Percentiles rank a stretch among this genome's conserved stretches.
Evolutionary conservation across 2,888 invertebrate species (phyloP).

Genomic region (Dynastes grantii): DNA sequence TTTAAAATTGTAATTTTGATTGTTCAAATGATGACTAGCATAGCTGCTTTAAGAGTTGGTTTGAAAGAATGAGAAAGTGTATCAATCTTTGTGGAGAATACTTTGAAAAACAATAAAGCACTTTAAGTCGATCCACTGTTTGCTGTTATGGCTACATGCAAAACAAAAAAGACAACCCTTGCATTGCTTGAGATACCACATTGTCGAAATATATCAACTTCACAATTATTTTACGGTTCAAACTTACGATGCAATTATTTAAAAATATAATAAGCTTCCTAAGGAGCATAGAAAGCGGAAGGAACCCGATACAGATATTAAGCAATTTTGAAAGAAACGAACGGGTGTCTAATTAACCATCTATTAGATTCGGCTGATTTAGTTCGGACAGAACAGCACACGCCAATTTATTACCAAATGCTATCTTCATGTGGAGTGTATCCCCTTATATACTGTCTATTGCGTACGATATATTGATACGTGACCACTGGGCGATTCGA

Average conservation of each 20-base stretch:
- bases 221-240: not conserved
- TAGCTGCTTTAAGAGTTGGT: too few relatives aligned
- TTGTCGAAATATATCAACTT: too few relatives aligned
- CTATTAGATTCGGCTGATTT: not conserved
- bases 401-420: slow-evolving; percentile 27
- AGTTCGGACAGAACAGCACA: not conserved
- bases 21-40: too few relatives aligned
- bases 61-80: too few relatives aligned
- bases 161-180: too few relatives aligned
- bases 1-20: too few relatives aligned
- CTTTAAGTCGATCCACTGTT: too few relatives aligned
- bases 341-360: not conserved
- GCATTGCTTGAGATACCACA: too few relatives aligned
- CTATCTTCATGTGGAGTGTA: not conserved
- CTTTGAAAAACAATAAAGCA: too few relatives aligned
- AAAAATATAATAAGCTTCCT: not conserved
- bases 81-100: too few relatives aligned
- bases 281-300: slow-evolving; percentile 6
- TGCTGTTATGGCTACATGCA: too few relatives aligned
- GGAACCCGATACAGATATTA: not conserved
- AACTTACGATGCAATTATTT: not conserved
- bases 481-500: slow-evolving; percentile 46
- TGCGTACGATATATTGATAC: slow-evolving; percentile 48
- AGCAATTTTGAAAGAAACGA: slow-evolving; percentile 1
- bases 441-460: slow-evolving; percentile 28